These are phyloP conservation scores for Pomacea maculata DNA, from an alignment of 1,140 invertebrate genomes.

Conservation along the genomic window DNA sequence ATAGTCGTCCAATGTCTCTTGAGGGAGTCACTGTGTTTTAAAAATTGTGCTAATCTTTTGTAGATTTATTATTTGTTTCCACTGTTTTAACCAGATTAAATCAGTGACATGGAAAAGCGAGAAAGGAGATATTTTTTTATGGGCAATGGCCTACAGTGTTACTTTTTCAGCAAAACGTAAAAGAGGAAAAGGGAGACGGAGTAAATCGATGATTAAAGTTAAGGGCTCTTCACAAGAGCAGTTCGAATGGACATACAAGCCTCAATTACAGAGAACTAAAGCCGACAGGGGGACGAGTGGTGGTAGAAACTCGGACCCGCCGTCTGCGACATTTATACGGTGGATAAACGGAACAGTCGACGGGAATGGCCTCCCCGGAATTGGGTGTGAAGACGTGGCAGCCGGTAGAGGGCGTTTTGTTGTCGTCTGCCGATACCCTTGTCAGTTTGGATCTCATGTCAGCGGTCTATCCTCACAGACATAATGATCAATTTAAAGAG, in stretches of 20 bases:
- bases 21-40: too few relatives aligned
- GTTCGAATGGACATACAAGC: conserved; percentile 15
- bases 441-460: conserved; percentile 13
- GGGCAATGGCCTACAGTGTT: too few relatives aligned
- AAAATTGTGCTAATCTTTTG: too few relatives aligned
- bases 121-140: too few relatives aligned
- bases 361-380: conserved; percentile 15
- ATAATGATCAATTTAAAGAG: conserved; percentile 16
- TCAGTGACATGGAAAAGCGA: too few relatives aligned
- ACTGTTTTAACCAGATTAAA: too few relatives aligned
- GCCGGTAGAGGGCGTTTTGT: conserved; percentile 20
- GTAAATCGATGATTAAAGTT: too few relatives aligned
- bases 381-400: conserved; percentile 12
- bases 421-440: conserved; percentile 13
- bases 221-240: too few relatives aligned
- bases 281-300: conserved; percentile 17
- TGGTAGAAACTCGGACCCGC: conserved; percentile 6
- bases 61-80: too few relatives aligned
- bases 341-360: conserved; percentile 1
- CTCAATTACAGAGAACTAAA: conserved; percentile 17
- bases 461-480: neutral
- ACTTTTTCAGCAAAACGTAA: too few relatives aligned
- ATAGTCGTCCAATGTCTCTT: too few relatives aligned
- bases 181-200: too few relatives aligned
- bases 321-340: neutral